These are phyloP conservation scores for Climacteris rufus DNA, from an alignment of 2,113 vertebrate species.

Conservation along the genomic window DNA sequence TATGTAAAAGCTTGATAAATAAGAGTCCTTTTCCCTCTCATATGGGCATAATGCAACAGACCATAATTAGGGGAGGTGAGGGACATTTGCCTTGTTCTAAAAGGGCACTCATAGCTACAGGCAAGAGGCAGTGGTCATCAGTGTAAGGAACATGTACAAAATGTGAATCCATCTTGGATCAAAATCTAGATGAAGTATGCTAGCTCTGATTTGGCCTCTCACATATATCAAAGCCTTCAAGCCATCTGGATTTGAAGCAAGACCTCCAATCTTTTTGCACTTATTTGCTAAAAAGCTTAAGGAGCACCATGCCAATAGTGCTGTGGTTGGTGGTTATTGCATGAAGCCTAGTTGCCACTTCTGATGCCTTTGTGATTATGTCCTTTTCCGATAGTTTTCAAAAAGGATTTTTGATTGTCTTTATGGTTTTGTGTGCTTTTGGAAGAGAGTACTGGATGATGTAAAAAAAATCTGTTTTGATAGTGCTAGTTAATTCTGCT, in stretches of 20 bases:
- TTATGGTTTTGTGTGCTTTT: neutral
- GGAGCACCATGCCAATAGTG: neutral
- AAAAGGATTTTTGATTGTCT: neutral
- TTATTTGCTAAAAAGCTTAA: neutral
- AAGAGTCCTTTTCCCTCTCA: neutral
- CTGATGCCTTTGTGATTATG: neutral
- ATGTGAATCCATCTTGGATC: neutral
- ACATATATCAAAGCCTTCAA: neutral
- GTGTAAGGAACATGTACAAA: neutral
- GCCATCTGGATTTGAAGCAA: neutral
- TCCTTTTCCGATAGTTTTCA: neutral
- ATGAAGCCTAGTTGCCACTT: neutral
- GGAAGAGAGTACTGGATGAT: neutral
- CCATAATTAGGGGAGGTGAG: neutral
- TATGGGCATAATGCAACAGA: neutral
- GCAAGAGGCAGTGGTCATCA: neutral
- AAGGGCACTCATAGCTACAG: neutral
- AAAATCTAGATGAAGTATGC: neutral
- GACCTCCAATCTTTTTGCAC: neutral
- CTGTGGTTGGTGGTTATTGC: neutral
- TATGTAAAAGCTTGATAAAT: neutral
- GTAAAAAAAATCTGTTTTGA: neutral
- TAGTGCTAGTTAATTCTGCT: neutral
- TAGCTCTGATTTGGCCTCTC: neutral
- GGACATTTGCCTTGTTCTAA: neutral